These are phyloP conservation scores for Ctenodactylus gundi DNA, from an alignment of 2,113 vertebrate species.

Conservation along the genomic window DNA sequence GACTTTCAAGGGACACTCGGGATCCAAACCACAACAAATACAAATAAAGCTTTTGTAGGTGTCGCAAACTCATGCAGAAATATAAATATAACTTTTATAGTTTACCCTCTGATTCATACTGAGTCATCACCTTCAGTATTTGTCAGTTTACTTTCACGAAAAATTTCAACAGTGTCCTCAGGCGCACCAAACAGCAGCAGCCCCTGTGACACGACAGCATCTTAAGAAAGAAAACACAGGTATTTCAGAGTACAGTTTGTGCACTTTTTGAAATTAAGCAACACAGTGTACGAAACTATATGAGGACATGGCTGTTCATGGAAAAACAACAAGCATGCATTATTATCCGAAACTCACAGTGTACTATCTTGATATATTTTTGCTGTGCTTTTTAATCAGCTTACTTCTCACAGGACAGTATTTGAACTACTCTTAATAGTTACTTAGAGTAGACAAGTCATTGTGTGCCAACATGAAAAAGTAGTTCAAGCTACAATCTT, in stretches of 20 bases:
- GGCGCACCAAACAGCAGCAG: neutral
- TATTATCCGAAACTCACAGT: neutral
- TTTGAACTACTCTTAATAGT: neutral
- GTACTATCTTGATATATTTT: neutral
- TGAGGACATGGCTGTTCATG: neutral
- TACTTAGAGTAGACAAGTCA: neutral
- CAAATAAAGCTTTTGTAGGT: no score
- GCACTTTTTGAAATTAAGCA: neutral
- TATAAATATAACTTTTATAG: neutral
- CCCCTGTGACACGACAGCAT: conserved; percentile 1
- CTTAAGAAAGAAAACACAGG: conserved; percentile 51
- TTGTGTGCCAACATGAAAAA: neutral
- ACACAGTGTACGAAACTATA: neutral
- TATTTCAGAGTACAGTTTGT: neutral
- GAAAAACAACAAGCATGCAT: neutral
- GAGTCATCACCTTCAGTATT: conserved; percentile 67
- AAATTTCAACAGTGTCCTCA: neutral
- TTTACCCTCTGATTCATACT: neutral
- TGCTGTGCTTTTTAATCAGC: neutral
- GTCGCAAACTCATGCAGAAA: no score
- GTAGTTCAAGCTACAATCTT: neutral
- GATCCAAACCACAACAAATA: no score
- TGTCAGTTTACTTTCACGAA: conserved; percentile 59
- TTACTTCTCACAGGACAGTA: neutral
- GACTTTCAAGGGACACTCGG: no score